Base-by-base conservation (phyloP, 1,140 invertebrate species). In the Magallana gigas region DNA sequence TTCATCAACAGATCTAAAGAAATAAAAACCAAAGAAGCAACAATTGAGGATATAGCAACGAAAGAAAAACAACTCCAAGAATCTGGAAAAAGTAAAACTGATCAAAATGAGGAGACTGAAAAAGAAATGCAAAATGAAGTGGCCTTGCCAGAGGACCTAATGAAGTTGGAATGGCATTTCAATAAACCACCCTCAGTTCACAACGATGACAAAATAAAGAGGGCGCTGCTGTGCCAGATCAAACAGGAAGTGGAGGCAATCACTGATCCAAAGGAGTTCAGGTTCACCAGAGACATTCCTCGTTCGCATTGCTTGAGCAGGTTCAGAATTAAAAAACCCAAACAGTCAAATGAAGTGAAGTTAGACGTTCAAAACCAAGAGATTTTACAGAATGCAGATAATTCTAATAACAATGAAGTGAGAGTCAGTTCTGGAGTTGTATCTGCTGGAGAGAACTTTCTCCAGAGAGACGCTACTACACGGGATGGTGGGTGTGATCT, bases 131-230 rank as follows among this genome's bases (percentile, higher is more conserved):
- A 23, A n/a, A 57, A 48, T 85, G 12, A 85, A 29, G 23, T 90
- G 11, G 87, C 89, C 29, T 57, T 93, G n/a, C 91, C 93, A 48
- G 88, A 88, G 29, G 88, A 92, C 85, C 36, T 93, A 0, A 83
- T 96, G 0, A 96, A 97, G 90, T 97, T 98, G 92, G 98, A 99
- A 94, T 95, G 96, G 90, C 98, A 99, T 93, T 96, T 99, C 93
- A 96, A 95, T n/a, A 96, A 97, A 90, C 98, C 98, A 0, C 96
- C 98, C 0, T 96, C 96, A 92, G 96, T 98, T 81, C 98, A 99
- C 92, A 99, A 99, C 95, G 95, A 98, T 56, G 96, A 97, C 81
- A 98, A 98, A 95, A 95, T 94, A 94, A 97, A 95, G 91, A 96
- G 96, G 91, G 95, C 95, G 18, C 83, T 95, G 48, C 85, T 94